Evolutionary conservation across 2,797 vertebrate genomes (phyloP).

Genomic region (Poeciliopsis infans): DNA sequence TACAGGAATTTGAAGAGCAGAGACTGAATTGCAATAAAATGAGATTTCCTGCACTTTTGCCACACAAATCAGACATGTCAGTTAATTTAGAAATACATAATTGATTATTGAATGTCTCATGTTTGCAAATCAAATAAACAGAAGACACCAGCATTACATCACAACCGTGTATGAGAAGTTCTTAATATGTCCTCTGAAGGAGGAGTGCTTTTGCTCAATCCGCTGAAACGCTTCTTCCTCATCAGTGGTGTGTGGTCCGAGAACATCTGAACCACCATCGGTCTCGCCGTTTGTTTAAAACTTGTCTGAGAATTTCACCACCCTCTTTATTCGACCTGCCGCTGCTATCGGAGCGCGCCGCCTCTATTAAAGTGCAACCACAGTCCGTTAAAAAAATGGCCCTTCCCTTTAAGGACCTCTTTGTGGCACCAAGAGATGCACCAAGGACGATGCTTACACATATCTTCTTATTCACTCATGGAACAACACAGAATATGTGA

Average conservation of each 20-base stretch:
- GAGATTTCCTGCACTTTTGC: slow-evolving; percentile 33
- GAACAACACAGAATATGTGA: slow-evolving; percentile 36
- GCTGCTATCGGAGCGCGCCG: slow-evolving; percentile 31
- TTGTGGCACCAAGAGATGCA: neutral
- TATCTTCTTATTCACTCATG: slow-evolving; percentile 28
- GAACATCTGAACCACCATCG: slow-evolving; percentile 49
- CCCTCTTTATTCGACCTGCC: slow-evolving; percentile 50
- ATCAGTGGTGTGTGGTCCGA: slow-evolving; percentile 55
- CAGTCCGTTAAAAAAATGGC: slow-evolving; percentile 11
- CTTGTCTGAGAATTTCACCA: slow-evolving; percentile 78
- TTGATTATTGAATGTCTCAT: slow-evolving; percentile 41
- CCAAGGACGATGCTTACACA: slow-evolving; percentile 55
- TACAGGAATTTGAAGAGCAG: neutral
- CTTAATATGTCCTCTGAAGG: slow-evolving; percentile 29
- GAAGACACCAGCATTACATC: slow-evolving; percentile 32
- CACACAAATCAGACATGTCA: slow-evolving; percentile 32
- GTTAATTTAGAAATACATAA: slow-evolving; percentile 22
- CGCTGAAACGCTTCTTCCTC: slow-evolving; percentile 38
- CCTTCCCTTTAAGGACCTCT: slow-evolving; percentile 11
- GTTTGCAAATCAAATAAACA: slow-evolving; percentile 58
- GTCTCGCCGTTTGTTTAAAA: slow-evolving; percentile 78
- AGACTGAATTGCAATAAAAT: slow-evolving; percentile 31
- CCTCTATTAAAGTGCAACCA: slow-evolving; percentile 15
- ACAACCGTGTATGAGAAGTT: slow-evolving; percentile 19
- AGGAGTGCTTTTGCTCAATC: slow-evolving; percentile 6